Base-by-base conservation (phyloP, 2,797 vertebrate species). In the Lindbergichthys nudifrons region DNA sequence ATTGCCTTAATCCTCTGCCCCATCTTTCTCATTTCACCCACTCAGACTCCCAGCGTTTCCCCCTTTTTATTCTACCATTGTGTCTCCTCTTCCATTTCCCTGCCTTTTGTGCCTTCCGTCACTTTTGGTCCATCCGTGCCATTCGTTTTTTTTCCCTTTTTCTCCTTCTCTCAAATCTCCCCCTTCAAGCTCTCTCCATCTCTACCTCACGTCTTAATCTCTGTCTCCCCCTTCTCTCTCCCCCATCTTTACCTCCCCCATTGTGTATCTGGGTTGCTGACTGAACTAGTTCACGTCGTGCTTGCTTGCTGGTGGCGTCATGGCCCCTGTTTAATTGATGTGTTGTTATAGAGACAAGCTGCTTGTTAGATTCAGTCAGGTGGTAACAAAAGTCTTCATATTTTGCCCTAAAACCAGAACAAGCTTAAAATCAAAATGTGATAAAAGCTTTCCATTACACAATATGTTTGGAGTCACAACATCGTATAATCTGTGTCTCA, bases 271-370 rank as follows among this genome's bases (percentile, higher is more conserved):
- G 87, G 79, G 87, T 87, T 90, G 81, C 66, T 50, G 66, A 56
- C 71, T 89, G 82, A 92, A 91, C 88, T 87, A 89, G 88, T 91
- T 92, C 74, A 90, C 57, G 62, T 21, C 11, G 61, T 71, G 71
- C 54, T 73, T 83, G 65, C 75, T 69, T 8, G 71, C 71, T 76
- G 75, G 78, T 82, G 82, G 76, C 59, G 65, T 84, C 79, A 75
- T 70, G 4, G 39, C 63, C 30, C 57, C 43, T 90, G 87, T 87
- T 91, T 90, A 87, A 86, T 87, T 88, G 61, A 91, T 85, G 87
- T 47, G 50, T 70, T 87, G 75, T 72, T 77, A 86, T 75, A 30
- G 77, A 70, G 76, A 82, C 84, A 84, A 85, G 83, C 84, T 81
- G 82, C 72, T 83, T 72, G 41, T 82, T 78, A 73, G 64, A 80